These are phyloP conservation scores for Penaeus indicus DNA, from an alignment of 1,140 invertebrate species.

Conservation along the genomic window DNA sequence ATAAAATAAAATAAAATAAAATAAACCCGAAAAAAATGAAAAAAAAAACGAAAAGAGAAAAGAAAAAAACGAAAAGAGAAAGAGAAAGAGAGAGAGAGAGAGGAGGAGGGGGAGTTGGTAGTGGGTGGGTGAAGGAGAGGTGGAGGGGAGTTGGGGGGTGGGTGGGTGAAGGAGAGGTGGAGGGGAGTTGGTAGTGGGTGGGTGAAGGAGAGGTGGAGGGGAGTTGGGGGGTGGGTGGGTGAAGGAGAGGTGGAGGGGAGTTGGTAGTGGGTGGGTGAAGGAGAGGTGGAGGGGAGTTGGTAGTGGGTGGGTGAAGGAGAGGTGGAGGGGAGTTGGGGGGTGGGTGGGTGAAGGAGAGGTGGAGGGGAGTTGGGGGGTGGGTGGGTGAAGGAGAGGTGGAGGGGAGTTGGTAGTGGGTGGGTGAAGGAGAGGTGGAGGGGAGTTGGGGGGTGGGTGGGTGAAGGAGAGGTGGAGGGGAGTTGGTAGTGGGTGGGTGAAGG, in stretches of 20 bases:
- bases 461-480: neutral
- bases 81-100: neutral
- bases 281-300: neutral
- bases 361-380: neutral
- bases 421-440: neutral
- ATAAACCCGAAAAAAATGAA: too few relatives aligned
- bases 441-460: neutral
- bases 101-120: neutral
- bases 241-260: neutral
- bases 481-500: neutral
- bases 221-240: neutral
- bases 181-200: neutral
- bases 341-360: neutral
- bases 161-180: neutral
- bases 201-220: neutral
- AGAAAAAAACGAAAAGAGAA: neutral
- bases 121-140: neutral
- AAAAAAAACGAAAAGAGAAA: too few relatives aligned
- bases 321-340: constrained; percentile 4
- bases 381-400: neutral
- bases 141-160: neutral
- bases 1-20: too few relatives aligned
- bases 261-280: neutral
- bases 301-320: neutral
- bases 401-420: neutral